Base-by-base conservation (phyloP, 2,888 invertebrate species). In the Oxyscelio sp. region DNA sequence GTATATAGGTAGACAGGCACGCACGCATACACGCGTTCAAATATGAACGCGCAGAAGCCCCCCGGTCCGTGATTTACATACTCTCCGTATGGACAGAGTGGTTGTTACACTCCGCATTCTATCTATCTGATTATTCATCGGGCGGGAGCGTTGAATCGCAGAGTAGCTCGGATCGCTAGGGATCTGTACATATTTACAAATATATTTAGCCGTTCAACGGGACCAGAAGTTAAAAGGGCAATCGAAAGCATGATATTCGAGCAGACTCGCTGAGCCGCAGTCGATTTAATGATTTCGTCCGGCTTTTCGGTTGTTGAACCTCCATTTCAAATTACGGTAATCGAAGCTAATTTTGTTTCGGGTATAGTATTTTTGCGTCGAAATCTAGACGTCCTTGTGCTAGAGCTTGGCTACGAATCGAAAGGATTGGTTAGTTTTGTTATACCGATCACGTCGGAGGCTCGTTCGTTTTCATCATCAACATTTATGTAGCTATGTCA, bases 111-210 rank as follows among this genome's bases (percentile, higher is more conserved):
- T 81, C 66, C 45, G 38, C 52, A 77, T 66, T 85, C 54, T 89
- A 84, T 90, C 89, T 90, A 91, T 91, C 92, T 92, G 93, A 93
- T 92, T 92, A 92, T 92, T 90, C 90, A 85, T 84, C 70, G 84
- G 84, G 74, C 81, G 78, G 68, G 77, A 74, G 65, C 74, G 70
- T 31, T 70, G 68, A 77, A 66, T 79, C 61, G 45, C 24, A 73
- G 78, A 77, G 73, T 73, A 70, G 89, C 88, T 88, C 83, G 87
- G 88, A 89, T 90, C 87, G 85, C 79, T 83, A 63, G 85, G 89
- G 87, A 90, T 91, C 86, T 86, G 89, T 84, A 91, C 90, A 91
- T 92, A 92, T 93, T 92, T 92, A 91, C 92, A 92, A 92, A 93
- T 92, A 92, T 91, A 91, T 92, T 92, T 92, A 92, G 90, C 89